Base-by-base conservation (phyloP, 2,888 invertebrate species). In the Paralinhomoeus sp. region DNA sequence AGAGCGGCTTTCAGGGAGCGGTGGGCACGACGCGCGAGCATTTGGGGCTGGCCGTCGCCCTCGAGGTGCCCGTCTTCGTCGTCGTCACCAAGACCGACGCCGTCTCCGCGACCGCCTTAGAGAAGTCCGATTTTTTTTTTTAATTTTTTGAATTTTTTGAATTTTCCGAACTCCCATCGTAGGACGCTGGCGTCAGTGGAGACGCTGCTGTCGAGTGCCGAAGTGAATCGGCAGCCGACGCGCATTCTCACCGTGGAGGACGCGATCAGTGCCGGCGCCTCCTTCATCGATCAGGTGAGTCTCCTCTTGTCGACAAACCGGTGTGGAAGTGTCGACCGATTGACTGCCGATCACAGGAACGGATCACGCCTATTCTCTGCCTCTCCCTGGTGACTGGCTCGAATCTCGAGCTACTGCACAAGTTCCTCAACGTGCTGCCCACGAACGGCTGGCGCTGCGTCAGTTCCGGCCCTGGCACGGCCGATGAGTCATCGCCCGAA, bases 11-110 rank as follows among this genome's bases (percentile, higher is more conserved):
- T 27, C 12, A 27, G 27, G 53, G 55, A 49, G 50, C 57, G 57
- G 69, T 65, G 46, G 65, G 67, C 35, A 68, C 66, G 38, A 83
- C 85, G 0, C 77, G 80, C 53, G 91, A 97, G 61, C 91, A 93
- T 66, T 70, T 91, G 45, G 77, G 79, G 0, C 73, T 91, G 37
- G 67, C 67, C 12, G 55, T 67, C 41, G 70, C 71, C 1, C 56
- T 72, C 39, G 64, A 67, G 43, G 68, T 74, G 55, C 89, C 93
- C 0, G 78, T 91, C 63, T 85, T 91, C 62, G 77, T 85, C 18
- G 81, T 91, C 1, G 73, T 97, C 47, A 87, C 81, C 48, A 97
- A 97, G 70, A 78, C 77, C 45, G 93, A 97, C 65, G 71, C 84
- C 45, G 77, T 78, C n/a, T 61, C 60, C 3, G 55, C 60, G 34